Conservation (phyloP, 2,797 vertebrate genomes). For the Odontamblyopus lacepedii region DNA sequence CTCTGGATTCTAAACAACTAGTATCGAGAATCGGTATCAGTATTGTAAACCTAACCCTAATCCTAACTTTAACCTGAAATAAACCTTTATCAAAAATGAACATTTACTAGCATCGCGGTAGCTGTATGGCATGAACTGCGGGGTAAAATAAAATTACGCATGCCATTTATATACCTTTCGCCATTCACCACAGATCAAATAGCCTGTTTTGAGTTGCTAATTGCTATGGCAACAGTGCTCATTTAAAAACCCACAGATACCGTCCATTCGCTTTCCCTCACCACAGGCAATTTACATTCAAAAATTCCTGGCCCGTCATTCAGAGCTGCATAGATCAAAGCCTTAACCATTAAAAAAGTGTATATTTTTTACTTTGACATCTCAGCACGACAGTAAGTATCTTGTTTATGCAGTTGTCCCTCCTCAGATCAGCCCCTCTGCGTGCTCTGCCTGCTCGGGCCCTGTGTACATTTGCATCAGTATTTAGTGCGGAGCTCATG, state of each 20-base stretch:
- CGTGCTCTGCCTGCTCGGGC: constrained; percentile 14
- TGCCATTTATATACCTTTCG: too few relatives aligned
- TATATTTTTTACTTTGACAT: neutral
- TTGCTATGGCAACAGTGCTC: neutral
- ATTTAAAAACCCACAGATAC: neutral
- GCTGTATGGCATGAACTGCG: too few relatives aligned
- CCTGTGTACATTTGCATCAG: constrained; percentile 62
- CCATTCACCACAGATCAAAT: too few relatives aligned
- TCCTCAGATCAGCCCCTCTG: constrained; percentile 23
- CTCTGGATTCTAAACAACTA: too few relatives aligned
- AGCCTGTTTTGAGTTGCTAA: too few relatives aligned
- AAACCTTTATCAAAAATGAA: too few relatives aligned
- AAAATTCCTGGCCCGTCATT: neutral
- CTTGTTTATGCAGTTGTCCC: constrained; percentile 27
- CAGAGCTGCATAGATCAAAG: neutral
- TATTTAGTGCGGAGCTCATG: constrained; percentile 52
- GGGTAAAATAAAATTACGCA: too few relatives aligned
- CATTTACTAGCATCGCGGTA: too few relatives aligned
- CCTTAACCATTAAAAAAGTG: neutral
- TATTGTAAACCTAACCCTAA: too few relatives aligned
- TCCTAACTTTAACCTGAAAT: too few relatives aligned
- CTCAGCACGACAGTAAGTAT: constrained; percentile 27
- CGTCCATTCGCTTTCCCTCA: neutral
- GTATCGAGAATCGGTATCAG: too few relatives aligned
- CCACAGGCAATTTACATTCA: neutral